phyloP scores from a whole-genome alignment of 2,113 vertebrate species.

The Callorhinus ursinus region DNA sequence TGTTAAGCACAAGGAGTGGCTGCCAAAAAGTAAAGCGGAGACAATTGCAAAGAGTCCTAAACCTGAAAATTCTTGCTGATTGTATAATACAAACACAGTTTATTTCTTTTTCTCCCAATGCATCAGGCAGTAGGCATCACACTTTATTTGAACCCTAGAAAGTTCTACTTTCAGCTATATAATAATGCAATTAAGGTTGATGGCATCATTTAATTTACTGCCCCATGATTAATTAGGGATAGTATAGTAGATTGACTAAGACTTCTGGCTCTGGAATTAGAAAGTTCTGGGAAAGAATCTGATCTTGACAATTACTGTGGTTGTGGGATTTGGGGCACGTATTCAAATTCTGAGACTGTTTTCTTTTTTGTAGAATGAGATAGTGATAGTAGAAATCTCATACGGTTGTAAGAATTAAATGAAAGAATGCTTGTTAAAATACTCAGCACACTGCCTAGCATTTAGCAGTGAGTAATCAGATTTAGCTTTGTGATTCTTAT shows the following conservation, averaged over 20 bases:
- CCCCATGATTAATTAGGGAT: not conserved
- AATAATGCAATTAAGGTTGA: not conserved
- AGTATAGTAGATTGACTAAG: not conserved
- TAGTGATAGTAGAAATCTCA: not conserved
- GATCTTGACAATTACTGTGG: not conserved
- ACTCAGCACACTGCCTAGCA: not conserved
- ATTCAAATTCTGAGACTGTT: not conserved
- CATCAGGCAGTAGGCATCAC: not conserved
- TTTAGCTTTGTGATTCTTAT: not conserved
- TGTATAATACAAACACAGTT: not conserved
- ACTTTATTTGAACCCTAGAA: slow-evolving; percentile 59
- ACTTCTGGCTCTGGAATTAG: not conserved
- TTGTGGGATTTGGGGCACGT: not conserved
- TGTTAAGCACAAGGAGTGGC: slow-evolving; percentile 21
- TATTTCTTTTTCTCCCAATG: not conserved
- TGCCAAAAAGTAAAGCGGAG: slow-evolving; percentile 38
- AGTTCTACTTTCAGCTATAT: not conserved
- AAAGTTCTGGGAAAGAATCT: not conserved
- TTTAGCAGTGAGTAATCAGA: not conserved
- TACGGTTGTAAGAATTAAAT: not conserved
- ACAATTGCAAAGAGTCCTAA: not conserved
- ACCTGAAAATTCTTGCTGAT: not conserved
- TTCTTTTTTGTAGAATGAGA: not conserved
- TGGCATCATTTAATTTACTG: not conserved
- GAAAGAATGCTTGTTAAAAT: not conserved